phyloP scores from a whole-genome alignment of 2,888 invertebrate species.

The Ashinkailepas kermadecensis region DNA sequence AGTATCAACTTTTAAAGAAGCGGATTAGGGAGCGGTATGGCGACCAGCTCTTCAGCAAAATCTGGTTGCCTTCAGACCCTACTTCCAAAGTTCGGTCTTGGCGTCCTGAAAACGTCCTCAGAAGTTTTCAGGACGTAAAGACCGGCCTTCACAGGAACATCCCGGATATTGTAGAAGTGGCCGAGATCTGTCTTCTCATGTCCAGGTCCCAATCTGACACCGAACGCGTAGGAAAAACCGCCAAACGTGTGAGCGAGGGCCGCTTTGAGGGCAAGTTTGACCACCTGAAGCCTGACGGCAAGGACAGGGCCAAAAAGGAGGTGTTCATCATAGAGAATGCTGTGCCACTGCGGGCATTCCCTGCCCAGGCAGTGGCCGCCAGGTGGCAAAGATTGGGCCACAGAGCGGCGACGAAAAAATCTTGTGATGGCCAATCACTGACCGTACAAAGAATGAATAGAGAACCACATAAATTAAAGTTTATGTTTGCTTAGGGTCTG shows the following conservation, averaged over 20 bases:
- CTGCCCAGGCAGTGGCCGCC: too few relatives aligned
- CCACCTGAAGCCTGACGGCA: not conserved
- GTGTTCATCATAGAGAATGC: not conserved
- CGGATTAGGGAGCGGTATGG: not conserved
- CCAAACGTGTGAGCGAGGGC: not conserved
- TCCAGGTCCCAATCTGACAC: not conserved
- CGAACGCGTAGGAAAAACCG: not conserved
- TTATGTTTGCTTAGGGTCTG: too few relatives aligned
- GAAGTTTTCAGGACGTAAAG: too few relatives aligned
- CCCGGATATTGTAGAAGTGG: too few relatives aligned
- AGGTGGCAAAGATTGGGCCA: not conserved
- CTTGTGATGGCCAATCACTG: not conserved
- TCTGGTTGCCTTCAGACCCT: not conserved
- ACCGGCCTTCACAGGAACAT: too few relatives aligned
- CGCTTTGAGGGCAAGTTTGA: not conserved
- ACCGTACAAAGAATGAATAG: too few relatives aligned
- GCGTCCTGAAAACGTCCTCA: too few relatives aligned
- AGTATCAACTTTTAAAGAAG: not conserved
- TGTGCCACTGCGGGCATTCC: not conserved
- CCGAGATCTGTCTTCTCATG: not conserved
- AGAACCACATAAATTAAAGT: too few relatives aligned
- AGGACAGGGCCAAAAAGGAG: not conserved
- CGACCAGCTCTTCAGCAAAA: not conserved
- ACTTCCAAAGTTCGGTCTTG: not conserved
- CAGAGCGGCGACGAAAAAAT: not conserved